Evolutionary conservation across 2,797 vertebrate species (phyloP).

Genomic region (Hippopotamyrus pictus): DNA sequence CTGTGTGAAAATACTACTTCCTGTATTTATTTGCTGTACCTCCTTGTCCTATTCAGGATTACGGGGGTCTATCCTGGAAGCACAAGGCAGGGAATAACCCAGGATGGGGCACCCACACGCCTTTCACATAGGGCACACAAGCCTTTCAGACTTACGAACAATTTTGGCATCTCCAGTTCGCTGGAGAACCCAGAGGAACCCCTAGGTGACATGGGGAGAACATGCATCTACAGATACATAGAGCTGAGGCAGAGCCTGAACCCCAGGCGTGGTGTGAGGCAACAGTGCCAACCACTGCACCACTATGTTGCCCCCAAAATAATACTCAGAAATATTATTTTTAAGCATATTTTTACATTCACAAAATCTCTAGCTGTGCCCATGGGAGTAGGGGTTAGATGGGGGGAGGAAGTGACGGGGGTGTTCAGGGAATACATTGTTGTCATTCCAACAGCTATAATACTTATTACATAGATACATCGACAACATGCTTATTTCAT

Average conservation of each 20-base stretch:
- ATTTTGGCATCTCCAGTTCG: neutral
- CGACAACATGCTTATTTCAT: neutral
- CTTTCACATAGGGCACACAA: neutral
- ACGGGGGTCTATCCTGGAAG: neutral
- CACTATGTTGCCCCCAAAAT: neutral
- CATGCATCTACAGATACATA: neutral
- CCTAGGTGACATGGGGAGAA: neutral
- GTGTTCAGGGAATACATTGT: neutral
- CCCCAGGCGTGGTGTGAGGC: neutral
- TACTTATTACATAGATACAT: neutral
- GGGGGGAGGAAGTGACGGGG: neutral
- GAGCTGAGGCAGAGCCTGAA: neutral
- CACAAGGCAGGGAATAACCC: neutral
- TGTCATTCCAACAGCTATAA: neutral
- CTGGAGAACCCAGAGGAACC: neutral
- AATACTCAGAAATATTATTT: neutral
- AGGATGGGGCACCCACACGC: neutral
- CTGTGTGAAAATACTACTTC: neutral
- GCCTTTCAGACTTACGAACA: neutral
- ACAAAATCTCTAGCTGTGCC: neutral
- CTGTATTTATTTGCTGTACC: neutral
- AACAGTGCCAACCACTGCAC: neutral
- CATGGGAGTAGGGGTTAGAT: neutral
- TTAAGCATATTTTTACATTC: neutral
- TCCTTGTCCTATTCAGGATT: neutral